phyloP scores from a whole-genome alignment of 2,888 invertebrate genomes.

The Gymnosoma rotundatum region DNA sequence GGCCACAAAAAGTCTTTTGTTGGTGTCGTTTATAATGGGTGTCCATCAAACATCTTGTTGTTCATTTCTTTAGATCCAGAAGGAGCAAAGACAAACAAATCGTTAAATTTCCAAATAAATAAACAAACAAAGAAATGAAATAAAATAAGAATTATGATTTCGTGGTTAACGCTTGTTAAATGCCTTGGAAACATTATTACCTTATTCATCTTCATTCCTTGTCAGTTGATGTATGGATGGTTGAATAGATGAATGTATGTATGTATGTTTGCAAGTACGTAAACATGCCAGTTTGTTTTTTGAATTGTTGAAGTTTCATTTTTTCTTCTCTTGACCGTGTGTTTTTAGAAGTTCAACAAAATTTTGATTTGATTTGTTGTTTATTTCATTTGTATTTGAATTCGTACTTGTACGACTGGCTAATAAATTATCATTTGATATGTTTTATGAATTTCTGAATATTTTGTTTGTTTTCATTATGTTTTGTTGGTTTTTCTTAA shows the following conservation, averaged over 20 bases:
- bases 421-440: constrained; percentile 69
- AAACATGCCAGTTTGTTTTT: neutral
- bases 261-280: neutral
- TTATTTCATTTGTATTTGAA: constrained; percentile 41
- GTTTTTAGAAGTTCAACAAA: constrained; percentile 26
- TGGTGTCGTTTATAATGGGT: constrained; percentile 69
- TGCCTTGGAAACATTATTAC: constrained; percentile 66
- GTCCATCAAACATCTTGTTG: constrained; percentile 68
- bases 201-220: constrained; percentile 70
- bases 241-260: neutral
- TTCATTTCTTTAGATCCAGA: constrained; percentile 14
- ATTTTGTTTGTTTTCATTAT: constrained; percentile 61
- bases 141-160: constrained; percentile 55
- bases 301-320: constrained; percentile 18
- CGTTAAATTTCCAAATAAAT: constrained; percentile 61
- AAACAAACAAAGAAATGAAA: constrained; percentile 29
- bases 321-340: neutral
- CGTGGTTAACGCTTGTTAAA: constrained; percentile 70
- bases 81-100: constrained; percentile 45
- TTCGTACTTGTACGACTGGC: constrained; percentile 40
- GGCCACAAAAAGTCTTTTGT: constrained; percentile 54
- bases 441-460: constrained; percentile 64
- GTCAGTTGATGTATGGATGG: constrained; percentile 62
- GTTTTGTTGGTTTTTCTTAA: constrained; percentile 60
- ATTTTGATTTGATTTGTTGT: constrained; percentile 60